Evolutionary conservation across 2,797 vertebrate species (phyloP).

Genomic region (Babyrousa celebensis): DNA sequence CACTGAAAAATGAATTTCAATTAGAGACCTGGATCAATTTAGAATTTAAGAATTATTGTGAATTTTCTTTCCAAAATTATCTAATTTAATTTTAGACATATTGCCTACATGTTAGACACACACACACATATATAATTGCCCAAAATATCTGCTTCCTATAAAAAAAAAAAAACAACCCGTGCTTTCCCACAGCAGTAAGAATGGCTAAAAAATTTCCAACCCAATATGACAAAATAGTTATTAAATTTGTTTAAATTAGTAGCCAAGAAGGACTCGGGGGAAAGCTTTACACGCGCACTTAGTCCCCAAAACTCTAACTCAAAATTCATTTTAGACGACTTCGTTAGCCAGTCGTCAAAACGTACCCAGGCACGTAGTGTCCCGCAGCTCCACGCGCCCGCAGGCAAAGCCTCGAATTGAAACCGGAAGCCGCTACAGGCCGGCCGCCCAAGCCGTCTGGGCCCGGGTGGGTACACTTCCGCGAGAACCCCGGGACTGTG

Average conservation of each 20-base stretch:
- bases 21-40: slow-evolving; percentile 10
- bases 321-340: neutral
- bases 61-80: slow-evolving; percentile 45
- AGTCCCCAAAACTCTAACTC: slow-evolving; percentile 6
- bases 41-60: slow-evolving; percentile 15
- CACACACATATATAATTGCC: neutral
- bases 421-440: neutral
- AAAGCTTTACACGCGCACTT: neutral
- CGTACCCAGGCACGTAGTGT: neutral
- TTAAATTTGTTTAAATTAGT: neutral
- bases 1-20: slow-evolving; percentile 33
- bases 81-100: slow-evolving; percentile 48
- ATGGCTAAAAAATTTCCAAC: neutral
- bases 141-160: neutral
- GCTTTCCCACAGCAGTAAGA: neutral
- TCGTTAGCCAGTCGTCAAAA: neutral
- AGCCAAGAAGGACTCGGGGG: neutral
- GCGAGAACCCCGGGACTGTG: neutral
- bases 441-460: neutral
- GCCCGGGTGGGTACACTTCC: neutral
- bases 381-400: neutral
- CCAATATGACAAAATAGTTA: neutral
- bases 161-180: neutral
- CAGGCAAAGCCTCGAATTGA: neutral
- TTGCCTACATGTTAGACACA: neutral